Percentiles rank a stretch among this genome's conserved stretches.
Evolutionary conservation across 1,140 invertebrate genomes (phyloP).

Genomic region (Elymnias hypermnestra): DNA sequence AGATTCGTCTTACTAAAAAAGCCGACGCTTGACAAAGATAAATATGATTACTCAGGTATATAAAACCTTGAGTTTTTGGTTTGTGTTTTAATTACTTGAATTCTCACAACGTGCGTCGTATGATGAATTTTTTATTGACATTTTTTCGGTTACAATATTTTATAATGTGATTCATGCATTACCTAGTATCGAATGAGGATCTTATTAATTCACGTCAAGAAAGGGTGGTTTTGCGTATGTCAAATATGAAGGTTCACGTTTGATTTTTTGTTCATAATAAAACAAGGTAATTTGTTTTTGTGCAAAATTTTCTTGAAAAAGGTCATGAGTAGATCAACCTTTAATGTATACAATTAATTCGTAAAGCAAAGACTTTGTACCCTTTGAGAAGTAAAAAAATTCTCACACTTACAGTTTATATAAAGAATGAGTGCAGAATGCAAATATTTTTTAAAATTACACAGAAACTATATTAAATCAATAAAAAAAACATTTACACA

Average conservation of each 20-base stretch:
- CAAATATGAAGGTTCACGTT: not conserved
- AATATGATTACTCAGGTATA: conserved; percentile 67
- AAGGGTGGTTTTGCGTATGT: not conserved
- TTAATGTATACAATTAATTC: too few species aligned
- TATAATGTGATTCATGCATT: not conserved
- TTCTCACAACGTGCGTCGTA: conserved; percentile 63
- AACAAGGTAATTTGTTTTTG: too few species aligned
- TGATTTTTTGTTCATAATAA: too few species aligned
- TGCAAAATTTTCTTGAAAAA: too few species aligned
- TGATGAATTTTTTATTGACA: conserved; percentile 30
- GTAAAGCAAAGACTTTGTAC: too few species aligned
- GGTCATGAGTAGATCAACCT: too few species aligned
- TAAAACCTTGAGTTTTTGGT: conserved; percentile 57
- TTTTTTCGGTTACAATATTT: conserved; percentile 15
- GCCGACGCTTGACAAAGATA: conserved; percentile 65
- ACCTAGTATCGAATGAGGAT: not conserved
- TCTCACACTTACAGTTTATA: too few species aligned
- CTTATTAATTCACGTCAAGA: not conserved
- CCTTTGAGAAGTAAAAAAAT: too few species aligned
- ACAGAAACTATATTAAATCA: too few species aligned
- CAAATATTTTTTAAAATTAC: too few species aligned
- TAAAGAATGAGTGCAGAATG: too few species aligned
- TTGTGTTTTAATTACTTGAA: conserved; percentile 68
- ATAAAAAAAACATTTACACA: too few species aligned
- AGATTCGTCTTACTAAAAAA: conserved; percentile 72